phyloP scores from a whole-genome alignment of 2,888 invertebrate species.

The Nesidiocoris tenuis region DNA sequence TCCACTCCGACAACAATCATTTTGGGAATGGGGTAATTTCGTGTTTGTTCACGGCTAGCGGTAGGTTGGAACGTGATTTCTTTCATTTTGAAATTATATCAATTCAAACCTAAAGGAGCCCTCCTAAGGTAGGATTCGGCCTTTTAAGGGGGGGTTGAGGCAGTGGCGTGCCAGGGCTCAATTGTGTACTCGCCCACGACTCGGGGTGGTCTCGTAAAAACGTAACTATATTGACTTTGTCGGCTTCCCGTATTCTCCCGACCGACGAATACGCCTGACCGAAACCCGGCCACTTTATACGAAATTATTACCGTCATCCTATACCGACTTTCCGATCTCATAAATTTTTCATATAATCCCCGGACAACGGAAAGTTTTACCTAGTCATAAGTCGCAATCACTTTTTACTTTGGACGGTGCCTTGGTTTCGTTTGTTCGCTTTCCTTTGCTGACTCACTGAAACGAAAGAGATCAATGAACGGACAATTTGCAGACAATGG shows the following conservation, averaged over 20 bases:
- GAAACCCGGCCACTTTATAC: background rate
- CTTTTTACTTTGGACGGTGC: background rate
- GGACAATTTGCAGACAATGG: background rate
- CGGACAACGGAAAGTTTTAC: background rate
- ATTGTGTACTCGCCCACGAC: background rate
- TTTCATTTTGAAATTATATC: background rate
- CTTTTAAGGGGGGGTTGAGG: background rate
- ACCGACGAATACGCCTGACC: background rate
- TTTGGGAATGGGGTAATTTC: background rate
- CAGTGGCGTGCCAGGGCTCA: background rate
- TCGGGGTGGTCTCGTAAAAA: slow-evolving; percentile 9
- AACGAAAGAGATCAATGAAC: background rate
- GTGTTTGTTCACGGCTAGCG: background rate
- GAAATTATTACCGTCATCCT: background rate
- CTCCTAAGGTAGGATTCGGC: background rate
- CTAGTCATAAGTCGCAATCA: background rate
- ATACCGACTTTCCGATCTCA: background rate
- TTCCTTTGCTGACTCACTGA: background rate
- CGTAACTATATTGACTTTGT: slow-evolving; percentile 35
- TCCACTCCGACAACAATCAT: too few species aligned
- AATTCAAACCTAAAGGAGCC: background rate
- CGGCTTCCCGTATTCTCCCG: slow-evolving; percentile 4
- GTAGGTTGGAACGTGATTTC: background rate
- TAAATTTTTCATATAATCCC: background rate
- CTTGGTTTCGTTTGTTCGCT: background rate